phyloP scores from a whole-genome alignment of 2,113 vertebrate genomes.

The Nyctibius bracteatus region DNA sequence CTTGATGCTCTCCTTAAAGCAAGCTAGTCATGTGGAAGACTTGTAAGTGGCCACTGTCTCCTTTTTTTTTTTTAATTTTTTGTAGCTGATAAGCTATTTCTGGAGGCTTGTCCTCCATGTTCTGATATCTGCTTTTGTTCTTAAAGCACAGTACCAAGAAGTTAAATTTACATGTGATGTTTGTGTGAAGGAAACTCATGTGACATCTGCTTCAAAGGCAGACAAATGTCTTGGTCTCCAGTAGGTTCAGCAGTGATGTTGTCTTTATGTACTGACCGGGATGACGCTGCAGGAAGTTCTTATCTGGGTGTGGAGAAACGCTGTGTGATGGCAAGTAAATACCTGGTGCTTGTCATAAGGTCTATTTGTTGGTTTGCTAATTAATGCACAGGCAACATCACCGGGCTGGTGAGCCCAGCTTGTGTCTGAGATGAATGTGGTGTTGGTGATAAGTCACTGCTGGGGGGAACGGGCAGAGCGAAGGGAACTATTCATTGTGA shows the following conservation, averaged over 20 bases:
- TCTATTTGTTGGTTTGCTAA: neutral
- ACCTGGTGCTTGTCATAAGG: neutral
- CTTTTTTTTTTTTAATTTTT: neutral
- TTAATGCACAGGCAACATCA: neutral
- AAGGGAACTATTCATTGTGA: neutral
- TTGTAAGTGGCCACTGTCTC: slow-evolving; percentile 66
- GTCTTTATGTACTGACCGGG: slow-evolving; percentile 52
- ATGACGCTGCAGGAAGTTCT: slow-evolving; percentile 42
- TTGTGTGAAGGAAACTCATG: slow-evolving; percentile 60
- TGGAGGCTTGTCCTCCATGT: slow-evolving; percentile 46
- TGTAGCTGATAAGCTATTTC: slow-evolving; percentile 61
- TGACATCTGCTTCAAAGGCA: slow-evolving; percentile 54
- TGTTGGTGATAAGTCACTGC: neutral
- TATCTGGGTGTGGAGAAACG: slow-evolving; percentile 5
- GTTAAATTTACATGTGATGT: slow-evolving; percentile 59
- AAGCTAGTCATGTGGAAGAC: slow-evolving; percentile 58
- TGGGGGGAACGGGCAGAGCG: neutral
- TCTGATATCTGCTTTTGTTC: slow-evolving; percentile 64
- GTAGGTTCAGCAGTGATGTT: slow-evolving; percentile 50
- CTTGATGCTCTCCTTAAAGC: slow-evolving; percentile 56
- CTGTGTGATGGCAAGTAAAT: neutral
- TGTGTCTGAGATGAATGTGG: neutral
- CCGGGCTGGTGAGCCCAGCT: neutral
- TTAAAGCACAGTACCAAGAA: slow-evolving; percentile 68
- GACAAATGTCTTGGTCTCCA: slow-evolving; percentile 45